Conservation (phyloP, 2,888 invertebrate genomes). For the Spatulosminthurus flaviceps region DNA sequence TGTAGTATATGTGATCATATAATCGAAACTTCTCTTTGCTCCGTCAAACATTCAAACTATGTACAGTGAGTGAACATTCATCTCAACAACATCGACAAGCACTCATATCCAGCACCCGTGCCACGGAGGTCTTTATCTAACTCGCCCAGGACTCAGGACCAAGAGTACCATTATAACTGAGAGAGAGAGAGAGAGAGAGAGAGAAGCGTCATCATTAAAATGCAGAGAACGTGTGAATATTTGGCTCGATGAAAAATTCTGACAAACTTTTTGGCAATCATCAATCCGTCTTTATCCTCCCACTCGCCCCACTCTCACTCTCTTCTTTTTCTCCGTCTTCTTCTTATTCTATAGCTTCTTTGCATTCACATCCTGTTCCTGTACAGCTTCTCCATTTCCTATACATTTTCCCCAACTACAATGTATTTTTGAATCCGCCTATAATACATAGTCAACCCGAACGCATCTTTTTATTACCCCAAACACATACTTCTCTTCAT, state of each 20-base stretch:
- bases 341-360: background rate
- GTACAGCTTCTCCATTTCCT: background rate
- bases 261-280: constrained; percentile 37
- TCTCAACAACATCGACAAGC: constrained; percentile 10
- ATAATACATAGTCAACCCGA: no score
- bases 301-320: background rate
- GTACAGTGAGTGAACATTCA: background rate
- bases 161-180: background rate
- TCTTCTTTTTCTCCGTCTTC: background rate
- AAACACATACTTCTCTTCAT: no score
- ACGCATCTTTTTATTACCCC: no score
- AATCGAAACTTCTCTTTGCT: background rate
- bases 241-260: constrained; percentile 38
- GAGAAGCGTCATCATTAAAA: constrained; percentile 28
- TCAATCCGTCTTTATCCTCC: constrained; percentile 7
- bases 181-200: no score
- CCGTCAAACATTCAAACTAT: background rate
- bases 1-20: no score
- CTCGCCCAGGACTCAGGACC: background rate
- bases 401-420: no score
- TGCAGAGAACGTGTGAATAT: constrained; percentile 34
- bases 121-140: constrained; percentile 28
- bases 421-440: no score
- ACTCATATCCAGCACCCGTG: background rate
- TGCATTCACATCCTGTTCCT: background rate